Evolutionary conservation across 2,113 vertebrate species (phyloP), one percentile per base, ranked within the genome.

Genomic region (Podarcis raffonei): DNA sequence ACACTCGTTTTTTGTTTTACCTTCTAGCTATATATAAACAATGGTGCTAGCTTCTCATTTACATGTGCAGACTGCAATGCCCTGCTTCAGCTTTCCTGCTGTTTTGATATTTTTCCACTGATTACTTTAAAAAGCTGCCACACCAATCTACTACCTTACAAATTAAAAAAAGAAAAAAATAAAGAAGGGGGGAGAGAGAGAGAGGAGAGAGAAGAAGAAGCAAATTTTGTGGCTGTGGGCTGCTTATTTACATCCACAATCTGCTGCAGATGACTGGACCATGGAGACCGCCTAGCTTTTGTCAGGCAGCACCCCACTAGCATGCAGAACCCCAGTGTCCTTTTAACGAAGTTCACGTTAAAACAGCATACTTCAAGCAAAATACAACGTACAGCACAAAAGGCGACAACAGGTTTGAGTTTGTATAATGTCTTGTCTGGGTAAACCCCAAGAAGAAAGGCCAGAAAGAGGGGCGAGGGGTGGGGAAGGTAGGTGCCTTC

Each of bases 301-400:
- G 90, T 91, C 89, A 84, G 94, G 93, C 37, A 92, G 94, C 82
- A 94, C 91, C 94, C 66, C 81, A 94, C 90, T 89, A 89, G 92
- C 95, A 96, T 95, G 95, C 95, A 96, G 87, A 95, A 92, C 93
- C 94, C 92, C 85, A 89, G 90, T 89, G 94, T 91, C 93, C 91
- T 71, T 72, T 84, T 85, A 91, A 94, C 87, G 92, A 91, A 91
- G 79, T 42, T 92, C 85, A 92, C 37, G 4, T 87, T 86, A 90
- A 62, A 87, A 94, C 87, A 94, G 93, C 91, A 94, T 90, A 95
- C 89, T 81, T 90, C 84, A 93, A 95, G 92, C 89, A 95, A 94
- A 48, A 91, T 91, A 93, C 92, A 95, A 79, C 27, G 89, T 90
- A 93, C 93, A 94, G 85, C 94, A 95, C 94, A 93, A 92, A 94